Evolutionary conservation across 2,888 invertebrate species (phyloP), one percentile per base, ranked within the genome.

Genomic region (Oscheius sp.): DNA sequence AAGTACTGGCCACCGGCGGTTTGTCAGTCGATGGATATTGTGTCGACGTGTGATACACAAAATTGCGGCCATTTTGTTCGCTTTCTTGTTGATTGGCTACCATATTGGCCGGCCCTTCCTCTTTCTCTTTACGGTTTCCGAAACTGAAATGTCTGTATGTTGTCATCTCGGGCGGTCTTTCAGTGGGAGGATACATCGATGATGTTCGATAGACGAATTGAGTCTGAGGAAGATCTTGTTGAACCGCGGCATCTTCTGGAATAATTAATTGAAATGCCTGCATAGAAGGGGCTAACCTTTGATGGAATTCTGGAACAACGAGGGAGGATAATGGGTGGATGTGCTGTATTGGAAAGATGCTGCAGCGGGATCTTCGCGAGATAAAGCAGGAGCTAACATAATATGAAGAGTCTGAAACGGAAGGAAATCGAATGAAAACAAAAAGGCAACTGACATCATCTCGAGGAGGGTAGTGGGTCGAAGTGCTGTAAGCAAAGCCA

Each of bases 21-120:
- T 46, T 59, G 16, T 66, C 66, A 13, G 71, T 75, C 27, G 80
- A 73, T 12, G 80, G 80, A 63, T 78, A 78, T 56, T 77, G 76
- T 5, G 77, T 76, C 6, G 77, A 75, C 21, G 80, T 80, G n/a
- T 58, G 68, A 73, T 80, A 80, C 56, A 70, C 55, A 52, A 71
- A 80, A 7, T 69, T 68, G n/a, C 76, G 73, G 21, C n/a, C 18
- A 23, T 13, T 27, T 1, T 68, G 45, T 18, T 52, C 7, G n/a
- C 52, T 35, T 12, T 69, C 55, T 18, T 7, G 29, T 6, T 12
- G 55, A 16, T 0, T 55, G 23, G 23, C 69, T 23, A 69, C 41
- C 69, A 69, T 55, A 69, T 69, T 69, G 52, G 69, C 69, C 6
- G 69, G 69, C 13, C 53, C 69, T 55, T 46, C 52, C 41, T 61